Percentiles rank a stretch among this genome's conserved stretches.
These are phyloP conservation scores for Dryas iulia DNA, from an alignment of 1,140 invertebrate genomes.

Conservation along the genomic window DNA sequence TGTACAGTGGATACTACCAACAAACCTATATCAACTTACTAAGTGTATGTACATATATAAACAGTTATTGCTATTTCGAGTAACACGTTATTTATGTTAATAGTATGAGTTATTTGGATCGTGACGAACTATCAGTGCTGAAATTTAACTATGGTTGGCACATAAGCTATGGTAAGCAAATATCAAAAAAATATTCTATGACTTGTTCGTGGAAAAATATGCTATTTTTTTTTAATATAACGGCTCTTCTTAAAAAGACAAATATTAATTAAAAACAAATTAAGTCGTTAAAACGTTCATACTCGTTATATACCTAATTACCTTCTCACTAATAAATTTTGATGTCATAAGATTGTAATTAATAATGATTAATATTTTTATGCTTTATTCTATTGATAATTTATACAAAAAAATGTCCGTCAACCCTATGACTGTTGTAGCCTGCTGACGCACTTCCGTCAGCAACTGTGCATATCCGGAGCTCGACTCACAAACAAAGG, in stretches of 20 bases:
- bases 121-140: slow-evolving; percentile 24
- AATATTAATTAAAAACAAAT: no score
- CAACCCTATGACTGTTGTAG: slow-evolving; percentile 33
- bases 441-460: slow-evolving; percentile 63
- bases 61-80: neutral
- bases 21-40: no score
- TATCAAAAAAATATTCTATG: neutral
- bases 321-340: no score
- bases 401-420: neutral
- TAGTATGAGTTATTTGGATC: slow-evolving; percentile 25
- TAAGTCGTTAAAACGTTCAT: no score
- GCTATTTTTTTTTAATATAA: neutral
- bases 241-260: no score
- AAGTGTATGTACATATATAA: no score
- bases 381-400: neutral
- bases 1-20: no score
- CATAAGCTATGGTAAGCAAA: neutral
- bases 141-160: neutral
- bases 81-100: slow-evolving; percentile 19
- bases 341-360: neutral
- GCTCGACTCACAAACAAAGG: slow-evolving; percentile 65
- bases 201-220: neutral
- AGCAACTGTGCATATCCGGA: slow-evolving; percentile 62
- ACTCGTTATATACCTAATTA: no score
- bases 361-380: neutral